Conservation (phyloP, 2,888 invertebrate species). For the Entomobrya proxima region DNA sequence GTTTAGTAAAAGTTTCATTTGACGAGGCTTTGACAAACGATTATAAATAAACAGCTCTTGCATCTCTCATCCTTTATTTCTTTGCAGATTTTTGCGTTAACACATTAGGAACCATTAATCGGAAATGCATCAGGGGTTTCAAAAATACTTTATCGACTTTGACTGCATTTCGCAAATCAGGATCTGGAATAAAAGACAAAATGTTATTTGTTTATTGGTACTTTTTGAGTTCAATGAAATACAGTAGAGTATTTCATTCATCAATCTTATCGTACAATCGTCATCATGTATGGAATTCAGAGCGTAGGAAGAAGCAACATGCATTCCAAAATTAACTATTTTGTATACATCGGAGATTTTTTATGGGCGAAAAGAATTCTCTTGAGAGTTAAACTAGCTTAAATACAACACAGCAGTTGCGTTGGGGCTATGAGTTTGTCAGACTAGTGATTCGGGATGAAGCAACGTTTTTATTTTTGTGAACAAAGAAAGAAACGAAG, state of each 20-base stretch:
- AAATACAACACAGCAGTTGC: neutral
- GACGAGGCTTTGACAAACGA: no score
- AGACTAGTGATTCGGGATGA: neutral
- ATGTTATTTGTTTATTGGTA: neutral
- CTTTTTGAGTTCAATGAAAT: constrained; percentile 26
- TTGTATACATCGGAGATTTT: neutral
- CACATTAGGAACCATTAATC: neutral
- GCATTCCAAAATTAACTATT: constrained; percentile 8
- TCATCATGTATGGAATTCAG: constrained; percentile 1
- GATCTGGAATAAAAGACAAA: neutral
- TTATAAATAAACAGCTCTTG: no score
- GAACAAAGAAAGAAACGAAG: neutral
- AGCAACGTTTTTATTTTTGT: neutral
- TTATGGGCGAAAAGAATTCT: neutral
- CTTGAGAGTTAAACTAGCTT: neutral
- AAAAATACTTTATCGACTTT: neutral
- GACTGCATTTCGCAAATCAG: neutral
- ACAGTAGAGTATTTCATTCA: neutral
- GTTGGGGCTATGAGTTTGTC: neutral
- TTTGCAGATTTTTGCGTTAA: no score
- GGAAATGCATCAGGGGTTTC: neutral
- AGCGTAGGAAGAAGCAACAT: constrained; percentile 15
- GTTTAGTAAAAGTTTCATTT: no score
- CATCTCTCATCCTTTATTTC: no score
- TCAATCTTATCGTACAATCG: neutral